phyloP scores from a whole-genome alignment of 30 jellyfish, hydroid and myxozoan species.

The Hydractinia echinata region DNA sequence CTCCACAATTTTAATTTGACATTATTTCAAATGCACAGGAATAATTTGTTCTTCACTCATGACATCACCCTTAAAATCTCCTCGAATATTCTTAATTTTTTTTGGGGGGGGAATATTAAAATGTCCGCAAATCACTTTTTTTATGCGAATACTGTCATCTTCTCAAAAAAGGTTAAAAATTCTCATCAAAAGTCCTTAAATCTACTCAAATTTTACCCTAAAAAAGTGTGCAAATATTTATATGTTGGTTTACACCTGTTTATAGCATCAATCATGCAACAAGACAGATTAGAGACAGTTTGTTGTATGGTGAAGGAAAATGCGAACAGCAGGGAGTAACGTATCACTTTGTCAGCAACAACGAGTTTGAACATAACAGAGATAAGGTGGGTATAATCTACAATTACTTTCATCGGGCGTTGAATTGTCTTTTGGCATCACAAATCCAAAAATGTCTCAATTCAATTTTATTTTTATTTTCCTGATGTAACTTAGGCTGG shows the following conservation, averaged over 20 bases:
- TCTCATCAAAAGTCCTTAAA: background rate
- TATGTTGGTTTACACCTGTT: background rate
- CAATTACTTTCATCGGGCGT: background rate
- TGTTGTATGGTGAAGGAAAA: slow-evolving; percentile 32
- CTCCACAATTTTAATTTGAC: too few species aligned
- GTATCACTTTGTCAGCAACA: slow-evolving; percentile 49
- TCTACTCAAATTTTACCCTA: background rate
- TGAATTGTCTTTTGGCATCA: background rate
- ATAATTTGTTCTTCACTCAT: too few species aligned
- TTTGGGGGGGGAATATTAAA: too few species aligned
- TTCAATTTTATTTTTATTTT: too few species aligned
- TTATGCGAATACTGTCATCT: too few species aligned
- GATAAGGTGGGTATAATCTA: background rate
- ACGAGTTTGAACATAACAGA: slow-evolving; percentile 40
- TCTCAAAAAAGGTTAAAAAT: too few species aligned
- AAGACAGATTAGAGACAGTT: slow-evolving; percentile 54
- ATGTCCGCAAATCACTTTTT: too few species aligned
- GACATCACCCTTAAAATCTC: too few species aligned
- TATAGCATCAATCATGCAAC: slow-evolving; percentile 63
- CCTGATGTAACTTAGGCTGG: too few species aligned
- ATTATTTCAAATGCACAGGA: too few species aligned
- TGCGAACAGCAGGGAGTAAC: slow-evolving; percentile 65
- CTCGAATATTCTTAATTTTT: too few species aligned
- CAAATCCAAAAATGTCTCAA: too few species aligned
- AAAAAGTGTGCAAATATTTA: background rate